Conservation (phyloP, 92 coral and sea anemone genomes). For the Heliopora coerulea region DNA sequence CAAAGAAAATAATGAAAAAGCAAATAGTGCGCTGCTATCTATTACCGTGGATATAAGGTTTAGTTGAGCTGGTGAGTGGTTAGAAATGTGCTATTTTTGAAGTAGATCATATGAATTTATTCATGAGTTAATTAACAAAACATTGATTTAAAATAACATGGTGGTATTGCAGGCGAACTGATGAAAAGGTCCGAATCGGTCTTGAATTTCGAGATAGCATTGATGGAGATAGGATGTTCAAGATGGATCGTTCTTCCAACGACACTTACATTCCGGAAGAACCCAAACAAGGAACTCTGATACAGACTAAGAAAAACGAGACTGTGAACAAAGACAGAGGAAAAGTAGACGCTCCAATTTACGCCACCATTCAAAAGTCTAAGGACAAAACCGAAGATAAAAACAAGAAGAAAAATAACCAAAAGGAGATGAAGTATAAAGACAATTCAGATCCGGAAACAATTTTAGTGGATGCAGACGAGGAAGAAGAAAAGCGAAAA, state of each 20-base stretch:
- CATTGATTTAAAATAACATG: too few relatives aligned
- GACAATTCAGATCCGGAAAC: conserved; percentile 6
- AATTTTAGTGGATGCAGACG: conserved; percentile 31
- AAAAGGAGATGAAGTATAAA: background rate
- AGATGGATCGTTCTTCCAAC: conserved; percentile 24
- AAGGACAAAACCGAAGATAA: background rate
- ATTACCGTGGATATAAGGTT: too few relatives aligned
- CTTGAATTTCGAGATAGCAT: conserved; percentile 34
- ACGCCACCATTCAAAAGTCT: conserved; percentile 33
- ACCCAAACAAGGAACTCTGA: conserved; percentile 21
- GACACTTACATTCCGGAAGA: conserved; percentile 31
- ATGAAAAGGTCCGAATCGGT: conserved; percentile 1
- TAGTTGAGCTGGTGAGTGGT: too few relatives aligned
- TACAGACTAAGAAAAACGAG: background rate
- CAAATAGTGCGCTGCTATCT: too few relatives aligned
- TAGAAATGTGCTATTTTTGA: too few relatives aligned
- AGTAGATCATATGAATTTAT: too few relatives aligned
- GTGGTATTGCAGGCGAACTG: conserved; percentile 4
- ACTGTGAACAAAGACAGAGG: background rate
- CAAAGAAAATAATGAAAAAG: too few relatives aligned
- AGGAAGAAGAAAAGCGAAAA: conserved; percentile 30
- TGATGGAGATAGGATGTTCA: conserved; percentile 36
- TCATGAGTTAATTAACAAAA: background rate
- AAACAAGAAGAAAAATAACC: background rate
- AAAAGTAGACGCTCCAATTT: conserved; percentile 12